These are phyloP conservation scores for Corythoichthys haematopterus DNA, from an alignment of 2,113 vertebrate genomes.

Conservation along the genomic window DNA sequence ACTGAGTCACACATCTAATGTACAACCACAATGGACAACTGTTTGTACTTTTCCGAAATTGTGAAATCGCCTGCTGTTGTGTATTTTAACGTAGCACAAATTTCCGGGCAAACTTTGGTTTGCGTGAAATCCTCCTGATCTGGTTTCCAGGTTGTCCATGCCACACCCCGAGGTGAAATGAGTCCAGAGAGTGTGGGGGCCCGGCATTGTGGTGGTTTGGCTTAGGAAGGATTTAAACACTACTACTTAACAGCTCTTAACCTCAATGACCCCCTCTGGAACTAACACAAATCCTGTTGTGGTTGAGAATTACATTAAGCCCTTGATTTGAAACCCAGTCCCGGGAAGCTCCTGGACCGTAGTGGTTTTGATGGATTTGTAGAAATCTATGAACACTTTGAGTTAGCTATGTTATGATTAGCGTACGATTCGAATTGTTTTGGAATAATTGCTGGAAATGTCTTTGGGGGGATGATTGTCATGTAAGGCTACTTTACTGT, in stretches of 20 bases:
- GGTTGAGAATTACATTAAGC: slow-evolving; percentile 67
- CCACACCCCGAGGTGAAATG: slow-evolving; percentile 40
- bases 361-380: slow-evolving; percentile 46
- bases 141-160: slow-evolving; percentile 18
- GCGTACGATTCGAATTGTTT: slow-evolving; percentile 3
- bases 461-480: no score
- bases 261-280: slow-evolving; percentile 58
- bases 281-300: slow-evolving; percentile 72
- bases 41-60: no score
- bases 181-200: slow-evolving; percentile 42
- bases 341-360: slow-evolving; percentile 49
- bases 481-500: no score
- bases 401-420: background rate
- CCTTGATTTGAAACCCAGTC: slow-evolving; percentile 53
- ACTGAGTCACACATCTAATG: no score
- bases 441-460: slow-evolving; percentile 2
- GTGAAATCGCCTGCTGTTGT: background rate
- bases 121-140: slow-evolving; percentile 3
- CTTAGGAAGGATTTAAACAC: slow-evolving; percentile 67
- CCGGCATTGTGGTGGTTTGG: slow-evolving; percentile 40
- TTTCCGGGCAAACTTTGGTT: slow-evolving; percentile 5
- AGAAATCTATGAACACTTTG: no score
- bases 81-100: slow-evolving; percentile 4
- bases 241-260: slow-evolving; percentile 69
- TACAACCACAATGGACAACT: no score